These are phyloP conservation scores for Lerema accius DNA, from an alignment of 1,140 invertebrate genomes.

Conservation along the genomic window DNA sequence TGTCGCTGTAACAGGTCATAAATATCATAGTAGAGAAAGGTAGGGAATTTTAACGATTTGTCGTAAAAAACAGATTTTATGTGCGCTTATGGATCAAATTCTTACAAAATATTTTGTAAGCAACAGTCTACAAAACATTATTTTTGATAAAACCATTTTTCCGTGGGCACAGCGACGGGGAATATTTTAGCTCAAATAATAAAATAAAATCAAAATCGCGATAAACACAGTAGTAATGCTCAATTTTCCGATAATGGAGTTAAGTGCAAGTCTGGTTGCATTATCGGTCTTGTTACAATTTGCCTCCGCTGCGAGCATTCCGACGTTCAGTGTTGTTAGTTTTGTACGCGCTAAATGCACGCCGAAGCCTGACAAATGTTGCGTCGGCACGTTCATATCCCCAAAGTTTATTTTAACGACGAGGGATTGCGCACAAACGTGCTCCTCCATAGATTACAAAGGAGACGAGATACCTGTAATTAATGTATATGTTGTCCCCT, in stretches of 20 bases:
- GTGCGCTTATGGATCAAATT: too few species aligned
- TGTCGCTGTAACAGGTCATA: too few species aligned
- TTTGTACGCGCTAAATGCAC: slow-evolving; percentile 32
- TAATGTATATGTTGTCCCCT: neutral
- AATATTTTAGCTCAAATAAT: too few species aligned
- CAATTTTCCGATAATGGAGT: slow-evolving; percentile 11
- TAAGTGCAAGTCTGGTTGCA: neutral
- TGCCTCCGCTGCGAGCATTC: neutral
- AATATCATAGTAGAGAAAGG: too few species aligned
- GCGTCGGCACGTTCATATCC: slow-evolving; percentile 48
- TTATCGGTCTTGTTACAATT: slow-evolving; percentile 10
- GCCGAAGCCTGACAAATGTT: slow-evolving; percentile 33
- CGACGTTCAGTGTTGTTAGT: slow-evolving; percentile 4
- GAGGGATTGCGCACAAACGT: slow-evolving; percentile 46
- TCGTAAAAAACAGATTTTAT: too few species aligned
- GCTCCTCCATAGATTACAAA: slow-evolving; percentile 37
- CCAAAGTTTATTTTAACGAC: slow-evolving; percentile 51
- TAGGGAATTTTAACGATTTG: too few species aligned
- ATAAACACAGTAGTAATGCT: neutral
- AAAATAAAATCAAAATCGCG: slow-evolving; percentile 4
- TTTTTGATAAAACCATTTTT: too few species aligned
- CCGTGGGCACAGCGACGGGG: too few species aligned
- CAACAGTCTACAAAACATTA: neutral
- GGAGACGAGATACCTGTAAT: slow-evolving; percentile 6
- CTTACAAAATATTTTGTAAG: too few species aligned